Conservation (phyloP, 2,888 invertebrate genomes). For the Rotaria magnacalcarata region DNA sequence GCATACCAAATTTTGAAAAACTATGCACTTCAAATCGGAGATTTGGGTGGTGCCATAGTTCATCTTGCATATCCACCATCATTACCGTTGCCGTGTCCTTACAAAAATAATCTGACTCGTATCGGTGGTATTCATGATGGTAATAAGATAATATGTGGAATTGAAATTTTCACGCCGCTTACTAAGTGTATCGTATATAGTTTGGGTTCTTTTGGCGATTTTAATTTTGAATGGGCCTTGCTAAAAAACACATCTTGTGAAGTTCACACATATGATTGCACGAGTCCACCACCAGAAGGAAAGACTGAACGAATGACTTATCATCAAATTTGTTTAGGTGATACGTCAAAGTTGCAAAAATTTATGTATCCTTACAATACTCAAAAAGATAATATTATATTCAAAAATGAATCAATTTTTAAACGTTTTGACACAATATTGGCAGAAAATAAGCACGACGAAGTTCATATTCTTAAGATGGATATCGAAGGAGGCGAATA, state of each 20-base stretch:
- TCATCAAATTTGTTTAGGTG: neutral
- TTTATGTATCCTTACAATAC: neutral
- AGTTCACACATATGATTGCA: neutral
- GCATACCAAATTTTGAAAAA: neutral
- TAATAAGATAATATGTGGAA: neutral
- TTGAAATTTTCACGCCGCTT: neutral
- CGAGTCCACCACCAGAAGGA: neutral
- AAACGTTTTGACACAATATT: neutral
- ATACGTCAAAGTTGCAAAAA: neutral
- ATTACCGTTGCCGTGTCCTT: neutral
- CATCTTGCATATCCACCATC: neutral
- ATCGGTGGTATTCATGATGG: neutral
- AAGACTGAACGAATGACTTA: neutral
- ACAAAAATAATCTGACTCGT: neutral
- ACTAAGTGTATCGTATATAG: neutral
- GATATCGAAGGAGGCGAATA: constrained; percentile 17
- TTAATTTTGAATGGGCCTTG: neutral
- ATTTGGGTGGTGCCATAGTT: neutral
- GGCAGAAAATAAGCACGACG: neutral
- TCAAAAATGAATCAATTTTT: neutral
- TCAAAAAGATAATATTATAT: neutral
- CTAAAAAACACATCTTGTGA: neutral
- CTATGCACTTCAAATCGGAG: neutral
- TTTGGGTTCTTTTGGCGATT: neutral
- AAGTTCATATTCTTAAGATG: neutral